These are phyloP conservation scores for Gallinago media DNA, from an alignment of 2,113 vertebrate genomes.

Conservation along the genomic window DNA sequence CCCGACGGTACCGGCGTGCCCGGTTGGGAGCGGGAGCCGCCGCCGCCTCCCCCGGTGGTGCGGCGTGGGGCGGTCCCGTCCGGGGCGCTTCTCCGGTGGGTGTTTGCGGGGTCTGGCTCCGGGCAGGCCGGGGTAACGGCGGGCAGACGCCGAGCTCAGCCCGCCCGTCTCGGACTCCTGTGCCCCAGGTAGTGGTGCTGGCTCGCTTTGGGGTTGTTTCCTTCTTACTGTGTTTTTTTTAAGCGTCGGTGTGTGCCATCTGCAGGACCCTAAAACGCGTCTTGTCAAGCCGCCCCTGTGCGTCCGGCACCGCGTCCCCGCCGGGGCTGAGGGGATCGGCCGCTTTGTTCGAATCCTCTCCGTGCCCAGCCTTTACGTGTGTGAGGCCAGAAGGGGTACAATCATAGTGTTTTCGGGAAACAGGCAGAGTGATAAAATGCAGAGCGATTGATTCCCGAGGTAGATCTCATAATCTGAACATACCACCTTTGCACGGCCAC, in stretches of 20 bases:
- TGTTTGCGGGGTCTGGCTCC: neutral
- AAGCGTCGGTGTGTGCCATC: fast-evolving
- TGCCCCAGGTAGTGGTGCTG: neutral
- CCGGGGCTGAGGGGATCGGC: neutral
- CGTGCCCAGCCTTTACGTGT: neutral
- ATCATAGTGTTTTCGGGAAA: fast-evolving
- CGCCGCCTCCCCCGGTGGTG: neutral
- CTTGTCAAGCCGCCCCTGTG: fast-evolving
- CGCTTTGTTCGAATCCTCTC: neutral
- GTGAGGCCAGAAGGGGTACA: fast-evolving
- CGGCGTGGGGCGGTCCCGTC: neutral
- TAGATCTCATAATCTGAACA: fast-evolving
- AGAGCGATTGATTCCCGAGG: neutral
- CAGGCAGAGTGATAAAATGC: neutral
- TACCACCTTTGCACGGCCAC: neutral
- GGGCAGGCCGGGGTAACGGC: neutral
- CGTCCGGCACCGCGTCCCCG: neutral
- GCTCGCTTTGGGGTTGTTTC: neutral
- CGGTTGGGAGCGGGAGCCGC: neutral
- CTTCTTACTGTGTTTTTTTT: neutral
- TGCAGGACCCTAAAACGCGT: fast-evolving
- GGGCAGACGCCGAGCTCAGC: neutral
- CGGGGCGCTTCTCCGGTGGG: neutral
- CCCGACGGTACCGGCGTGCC: neutral
- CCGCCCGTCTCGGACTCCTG: fast-evolving